Evolutionary conservation across 2,888 invertebrate genomes (phyloP).

Genomic region (Cartodere bifasciata): DNA sequence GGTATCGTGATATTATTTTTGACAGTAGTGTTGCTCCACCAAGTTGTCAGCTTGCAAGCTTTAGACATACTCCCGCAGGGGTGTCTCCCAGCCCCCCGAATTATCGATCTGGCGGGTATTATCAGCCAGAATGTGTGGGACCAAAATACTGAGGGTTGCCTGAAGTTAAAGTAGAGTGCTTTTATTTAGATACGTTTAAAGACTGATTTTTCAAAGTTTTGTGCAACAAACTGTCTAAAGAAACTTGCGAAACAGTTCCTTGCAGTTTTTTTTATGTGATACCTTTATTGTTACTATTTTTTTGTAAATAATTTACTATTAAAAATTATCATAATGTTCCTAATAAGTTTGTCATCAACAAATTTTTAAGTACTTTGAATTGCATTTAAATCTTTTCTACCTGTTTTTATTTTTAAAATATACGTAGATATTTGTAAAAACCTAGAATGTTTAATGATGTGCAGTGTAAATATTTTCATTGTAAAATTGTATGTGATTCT

Average conservation of each 20-base stretch:
- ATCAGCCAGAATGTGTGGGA: constrained; percentile 49
- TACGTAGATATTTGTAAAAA: too few relatives aligned
- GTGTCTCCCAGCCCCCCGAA: constrained; percentile 40
- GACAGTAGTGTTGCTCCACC: constrained; percentile 31
- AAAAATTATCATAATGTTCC: too few relatives aligned
- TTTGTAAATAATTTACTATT: too few relatives aligned
- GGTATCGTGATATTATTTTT: constrained; percentile 32
- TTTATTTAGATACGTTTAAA: constrained; percentile 21
- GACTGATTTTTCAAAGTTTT: constrained; percentile 20
- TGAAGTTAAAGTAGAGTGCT: too few relatives aligned
- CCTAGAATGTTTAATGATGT: too few relatives aligned
- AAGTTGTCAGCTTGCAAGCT: constrained; percentile 34
- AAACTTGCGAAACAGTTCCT: too few relatives aligned
- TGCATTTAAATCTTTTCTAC: too few relatives aligned
- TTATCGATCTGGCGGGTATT: constrained; percentile 39
- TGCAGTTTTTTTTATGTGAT: too few relatives aligned
- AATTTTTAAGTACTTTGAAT: too few relatives aligned
- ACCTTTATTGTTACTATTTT: too few relatives aligned
- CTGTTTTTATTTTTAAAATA: too few relatives aligned
- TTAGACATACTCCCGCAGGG: constrained; percentile 39
- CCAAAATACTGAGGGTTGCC: constrained; percentile 35
- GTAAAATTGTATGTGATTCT: constrained; percentile 26
- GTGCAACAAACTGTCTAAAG: constrained; percentile 1
- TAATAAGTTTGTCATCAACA: too few relatives aligned
- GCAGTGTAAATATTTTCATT: constrained; percentile 28